These are phyloP conservation scores for Synergus itoensis DNA, from an alignment of 2,888 invertebrate species.

Conservation along the genomic window DNA sequence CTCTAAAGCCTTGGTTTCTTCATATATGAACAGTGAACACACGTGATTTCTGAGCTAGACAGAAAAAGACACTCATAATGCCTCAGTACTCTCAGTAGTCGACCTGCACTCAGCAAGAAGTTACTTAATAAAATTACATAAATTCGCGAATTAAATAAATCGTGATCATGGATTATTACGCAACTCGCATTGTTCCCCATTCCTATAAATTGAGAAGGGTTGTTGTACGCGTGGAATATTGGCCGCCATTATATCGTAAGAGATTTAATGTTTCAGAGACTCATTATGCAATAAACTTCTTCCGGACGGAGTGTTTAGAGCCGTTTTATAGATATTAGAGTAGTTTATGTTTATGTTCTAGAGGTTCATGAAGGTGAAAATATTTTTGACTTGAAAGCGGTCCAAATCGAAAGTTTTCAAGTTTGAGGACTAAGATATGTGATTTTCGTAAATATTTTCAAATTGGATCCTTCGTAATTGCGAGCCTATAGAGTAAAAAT, in stretches of 20 bases:
- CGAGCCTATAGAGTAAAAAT: no score
- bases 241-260: constrained; percentile 17
- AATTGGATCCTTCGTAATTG: no score
- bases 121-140: constrained; percentile 1
- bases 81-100: constrained; percentile 11
- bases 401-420: neutral
- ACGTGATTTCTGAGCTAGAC: constrained; percentile 33
- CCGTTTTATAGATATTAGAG: constrained; percentile 4
- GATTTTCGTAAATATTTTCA: neutral
- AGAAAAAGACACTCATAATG: constrained; percentile 25
- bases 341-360: neutral
- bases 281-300: neutral
- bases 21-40: constrained; percentile 54
- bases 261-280: constrained; percentile 8
- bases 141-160: neutral
- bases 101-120: neutral
- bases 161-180: constrained; percentile 4
- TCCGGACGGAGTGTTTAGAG: neutral
- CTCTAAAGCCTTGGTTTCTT: constrained; percentile 28
- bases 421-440: neutral
- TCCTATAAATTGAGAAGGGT: constrained; percentile 22
- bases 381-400: constrained; percentile 8
- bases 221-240: constrained; percentile 24
- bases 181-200: constrained; percentile 1
- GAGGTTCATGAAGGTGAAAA: constrained; percentile 6